A percentile compares a stretch with the other conserved stretches of the same genome.
phyloP scores from a whole-genome alignment of 2,797 vertebrate genomes.

The Pteropus rufus region DNA sequence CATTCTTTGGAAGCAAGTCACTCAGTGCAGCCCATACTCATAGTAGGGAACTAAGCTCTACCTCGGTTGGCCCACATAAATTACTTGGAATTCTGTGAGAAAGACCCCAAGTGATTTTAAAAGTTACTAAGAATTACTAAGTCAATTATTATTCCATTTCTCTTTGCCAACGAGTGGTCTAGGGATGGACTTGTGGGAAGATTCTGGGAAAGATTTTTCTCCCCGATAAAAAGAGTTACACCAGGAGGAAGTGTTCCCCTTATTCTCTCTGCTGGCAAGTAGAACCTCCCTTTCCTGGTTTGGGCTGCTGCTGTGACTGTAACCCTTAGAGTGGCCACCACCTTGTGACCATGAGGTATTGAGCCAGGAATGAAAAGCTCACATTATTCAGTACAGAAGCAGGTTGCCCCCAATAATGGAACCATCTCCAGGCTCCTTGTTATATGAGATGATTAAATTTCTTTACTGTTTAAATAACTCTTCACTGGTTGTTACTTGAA shows the following conservation, averaged over 20 bases:
- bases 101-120: not conserved
- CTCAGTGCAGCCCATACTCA: not conserved
- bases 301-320: not conserved
- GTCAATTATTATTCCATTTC: not conserved
- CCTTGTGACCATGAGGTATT: not conserved
- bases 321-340: not conserved
- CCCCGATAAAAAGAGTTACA: not conserved
- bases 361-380: not conserved
- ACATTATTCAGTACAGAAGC: not conserved
- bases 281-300: not conserved
- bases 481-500: not conserved
- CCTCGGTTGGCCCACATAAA: not conserved
- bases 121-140: not conserved
- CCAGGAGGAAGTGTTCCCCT: not conserved
- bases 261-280: not conserved
- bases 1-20: not conserved
- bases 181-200: not conserved
- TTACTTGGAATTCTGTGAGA: not conserved
- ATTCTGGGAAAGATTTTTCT: not conserved
- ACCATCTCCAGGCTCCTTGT: not conserved
- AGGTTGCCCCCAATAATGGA: too few species aligned
- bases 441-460: not conserved
- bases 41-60: not conserved
- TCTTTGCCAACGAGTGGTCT: not conserved
- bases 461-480: not conserved